These are phyloP conservation scores for Actinia tenebrosa DNA, from an alignment of 64 coral and sea anemone genomes.

Conservation along the genomic window DNA sequence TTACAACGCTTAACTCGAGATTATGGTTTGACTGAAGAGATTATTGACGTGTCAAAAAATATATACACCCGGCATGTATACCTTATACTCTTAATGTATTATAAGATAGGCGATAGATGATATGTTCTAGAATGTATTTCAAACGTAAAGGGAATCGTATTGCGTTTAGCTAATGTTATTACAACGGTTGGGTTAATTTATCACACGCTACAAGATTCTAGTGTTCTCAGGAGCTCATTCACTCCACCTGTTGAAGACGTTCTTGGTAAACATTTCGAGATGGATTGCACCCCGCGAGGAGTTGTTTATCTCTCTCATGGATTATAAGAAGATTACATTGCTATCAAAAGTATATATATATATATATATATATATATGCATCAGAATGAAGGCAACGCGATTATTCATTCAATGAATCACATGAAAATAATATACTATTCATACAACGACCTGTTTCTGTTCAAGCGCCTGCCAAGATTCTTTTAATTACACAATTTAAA, in stretches of 20 bases:
- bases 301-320: slow-evolving; percentile 1
- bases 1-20: neutral
- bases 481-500: neutral
- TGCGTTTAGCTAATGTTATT: neutral
- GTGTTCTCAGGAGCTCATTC: neutral
- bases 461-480: neutral
- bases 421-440: neutral
- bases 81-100: neutral
- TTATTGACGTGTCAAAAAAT: neutral
- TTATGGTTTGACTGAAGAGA: neutral
- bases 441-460: neutral
- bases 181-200: neutral
- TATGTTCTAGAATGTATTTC: neutral
- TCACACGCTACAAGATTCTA: slow-evolving; percentile 4
- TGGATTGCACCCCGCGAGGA: neutral
- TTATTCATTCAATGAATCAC: neutral
- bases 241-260: neutral
- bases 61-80: neutral
- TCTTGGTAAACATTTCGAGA: neutral
- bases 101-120: neutral
- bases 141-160: neutral
- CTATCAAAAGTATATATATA: neutral
- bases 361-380: neutral
- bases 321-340: slow-evolving; percentile 10
- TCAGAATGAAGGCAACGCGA: neutral